These are phyloP conservation scores for Burhinus bistriatus DNA, from an alignment of 2,113 vertebrate species.

Conservation along the genomic window DNA sequence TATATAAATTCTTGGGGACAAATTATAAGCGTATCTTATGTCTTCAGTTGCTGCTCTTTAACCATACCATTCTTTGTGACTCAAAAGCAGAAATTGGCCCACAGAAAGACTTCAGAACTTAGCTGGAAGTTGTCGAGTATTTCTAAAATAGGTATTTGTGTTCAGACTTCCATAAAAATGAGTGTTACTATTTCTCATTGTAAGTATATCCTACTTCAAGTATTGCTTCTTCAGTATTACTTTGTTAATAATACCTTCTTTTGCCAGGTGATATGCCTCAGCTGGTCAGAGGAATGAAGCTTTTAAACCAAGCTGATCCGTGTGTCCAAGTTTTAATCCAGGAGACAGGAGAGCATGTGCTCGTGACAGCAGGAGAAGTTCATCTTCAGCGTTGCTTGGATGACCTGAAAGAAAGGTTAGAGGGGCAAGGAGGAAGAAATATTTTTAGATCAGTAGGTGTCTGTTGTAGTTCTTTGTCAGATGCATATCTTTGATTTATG, in stretches of 20 bases:
- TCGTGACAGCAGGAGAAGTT: constrained; percentile 95
- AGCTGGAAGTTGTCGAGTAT: background rate
- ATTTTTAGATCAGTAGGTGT: background rate
- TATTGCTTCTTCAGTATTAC: background rate
- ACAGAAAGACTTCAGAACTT: background rate
- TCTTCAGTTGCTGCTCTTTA: background rate
- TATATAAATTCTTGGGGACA: background rate
- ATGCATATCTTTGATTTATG: constrained; percentile 28
- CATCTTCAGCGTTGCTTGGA: constrained; percentile 97
- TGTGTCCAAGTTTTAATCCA: constrained; percentile 95
- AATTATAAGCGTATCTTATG: background rate
- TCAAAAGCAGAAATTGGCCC: background rate
- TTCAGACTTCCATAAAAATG: background rate
- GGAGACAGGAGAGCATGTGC: constrained; percentile 94
- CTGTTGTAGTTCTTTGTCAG: background rate
- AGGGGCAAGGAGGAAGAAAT: background rate
- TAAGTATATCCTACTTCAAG: background rate
- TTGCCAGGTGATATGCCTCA: constrained; percentile 91
- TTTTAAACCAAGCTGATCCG: constrained; percentile 96
- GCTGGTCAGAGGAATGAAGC: constrained; percentile 91
- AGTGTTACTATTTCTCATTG: background rate
- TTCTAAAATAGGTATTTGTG: background rate
- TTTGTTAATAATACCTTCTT: constrained; percentile 16
- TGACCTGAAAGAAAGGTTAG: constrained; percentile 89
- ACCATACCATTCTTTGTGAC: background rate